phyloP scores from a whole-genome alignment of 2,113 vertebrate genomes.

The Poecilia latipinna region DNA sequence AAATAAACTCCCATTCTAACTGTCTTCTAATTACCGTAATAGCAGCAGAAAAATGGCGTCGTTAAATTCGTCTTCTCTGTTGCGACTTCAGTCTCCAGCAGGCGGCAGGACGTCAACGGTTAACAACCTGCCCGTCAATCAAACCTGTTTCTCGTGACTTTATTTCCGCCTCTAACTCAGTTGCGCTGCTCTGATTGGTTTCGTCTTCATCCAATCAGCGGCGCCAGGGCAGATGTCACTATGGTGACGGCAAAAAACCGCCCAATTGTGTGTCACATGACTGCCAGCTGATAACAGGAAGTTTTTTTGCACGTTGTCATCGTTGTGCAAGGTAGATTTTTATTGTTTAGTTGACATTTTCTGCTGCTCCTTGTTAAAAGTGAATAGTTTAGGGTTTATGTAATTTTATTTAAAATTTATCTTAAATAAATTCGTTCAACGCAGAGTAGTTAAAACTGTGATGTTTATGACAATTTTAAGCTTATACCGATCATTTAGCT shows the following conservation, averaged over 20 bases:
- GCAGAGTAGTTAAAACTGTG: background rate
- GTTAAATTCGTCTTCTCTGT: background rate
- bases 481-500: background rate
- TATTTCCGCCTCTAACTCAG: slow-evolving; percentile 47
- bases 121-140: slow-evolving; percentile 35
- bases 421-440: background rate
- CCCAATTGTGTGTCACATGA: slow-evolving; percentile 63
- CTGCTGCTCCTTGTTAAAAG: background rate
- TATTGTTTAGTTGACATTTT: background rate
- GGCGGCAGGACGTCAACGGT: slow-evolving; percentile 17
- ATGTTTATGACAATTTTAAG: background rate
- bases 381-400: background rate
- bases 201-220: slow-evolving; percentile 52
- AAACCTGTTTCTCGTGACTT: fast-evolving
- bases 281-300: slow-evolving; percentile 38
- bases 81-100: background rate
- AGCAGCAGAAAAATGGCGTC: background rate
- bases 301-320: background rate
- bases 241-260: slow-evolving; percentile 56
- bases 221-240: slow-evolving; percentile 37
- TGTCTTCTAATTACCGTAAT: slow-evolving; percentile 51
- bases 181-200: slow-evolving; percentile 47
- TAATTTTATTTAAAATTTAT: background rate
- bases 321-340: background rate
- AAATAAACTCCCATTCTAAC: background rate